Evolutionary conservation across 2,888 invertebrate genomes (phyloP), one percentile per base, ranked within the genome.

Genomic region (Idaea dimidiata): DNA sequence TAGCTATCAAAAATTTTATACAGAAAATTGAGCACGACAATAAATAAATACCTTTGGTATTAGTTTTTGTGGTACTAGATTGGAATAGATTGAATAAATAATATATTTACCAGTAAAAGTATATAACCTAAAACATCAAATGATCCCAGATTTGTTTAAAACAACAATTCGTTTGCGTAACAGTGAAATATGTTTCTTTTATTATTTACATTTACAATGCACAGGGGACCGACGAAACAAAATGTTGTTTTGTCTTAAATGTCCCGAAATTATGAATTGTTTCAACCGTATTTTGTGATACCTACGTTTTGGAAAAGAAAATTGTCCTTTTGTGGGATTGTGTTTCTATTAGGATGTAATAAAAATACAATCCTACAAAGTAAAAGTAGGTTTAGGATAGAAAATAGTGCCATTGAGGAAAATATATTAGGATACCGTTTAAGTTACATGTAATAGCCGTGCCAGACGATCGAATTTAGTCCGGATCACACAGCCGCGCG

Each of bases 211-310:
- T 43, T 59, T 62, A 66, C 62, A n/a, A 59, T 62, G 57, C 66
- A 60, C 17, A 17, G 16, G 66, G 64, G 64, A 62, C 24, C 59
- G 10, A 62, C 64, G 59, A 66, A 64, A 60, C 33, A 54, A 62
- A 54, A 62, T 56, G 59, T 54, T 32, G 6, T 60, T 56, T 59
- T 63, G 43, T 43, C 43, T 43, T 10, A 43, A 43, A 43, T 14
- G 43, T 43, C 43, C 14, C 43, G 43, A 43, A 43, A 43, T 43
- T 43, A 43, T 43, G 14, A 14, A 43, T 43, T 14, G 43, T 43
- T 43, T 43, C 0, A 10, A 43, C 1, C 14, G 43, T 43, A 43
- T 43, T 43, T 43, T 43, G 14, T 43, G 43, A 43, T 14, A 43
- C 43, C 8, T 7, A 43, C 43, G 43, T 43, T 43, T 43, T 43